Conservation (phyloP, 64 coral and sea anemone genomes). For the Pocillopora damicornis region DNA sequence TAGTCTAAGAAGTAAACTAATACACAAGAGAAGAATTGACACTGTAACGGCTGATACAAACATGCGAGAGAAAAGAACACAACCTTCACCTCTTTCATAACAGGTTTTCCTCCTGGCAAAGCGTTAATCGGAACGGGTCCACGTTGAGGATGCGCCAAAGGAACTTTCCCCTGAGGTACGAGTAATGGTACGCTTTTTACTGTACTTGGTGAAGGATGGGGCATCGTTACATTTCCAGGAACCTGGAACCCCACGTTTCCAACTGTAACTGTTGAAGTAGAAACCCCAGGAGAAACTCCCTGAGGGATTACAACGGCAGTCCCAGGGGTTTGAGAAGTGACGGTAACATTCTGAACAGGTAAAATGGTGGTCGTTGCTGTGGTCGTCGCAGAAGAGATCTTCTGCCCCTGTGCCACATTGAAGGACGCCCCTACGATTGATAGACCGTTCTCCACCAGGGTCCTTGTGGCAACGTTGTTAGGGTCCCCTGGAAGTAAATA, state of each 20-base stretch:
- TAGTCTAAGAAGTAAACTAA: too few species aligned
- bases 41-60: not conserved
- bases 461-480: constrained; percentile 16
- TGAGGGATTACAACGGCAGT: constrained; percentile 26
- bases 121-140: constrained; percentile 22
- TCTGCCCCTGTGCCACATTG: constrained; percentile 26
- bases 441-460: constrained; percentile 35
- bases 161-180: constrained; percentile 29
- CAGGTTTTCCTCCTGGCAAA: constrained; percentile 39
- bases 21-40: too few species aligned
- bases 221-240: constrained; percentile 31
- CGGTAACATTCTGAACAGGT: constrained; percentile 28
- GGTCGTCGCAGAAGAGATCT: not conserved
- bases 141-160: constrained; percentile 19
- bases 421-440: constrained; percentile 12
- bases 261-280: constrained; percentile 17
- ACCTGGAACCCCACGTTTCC: constrained; percentile 48
- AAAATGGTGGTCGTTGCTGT: not conserved
- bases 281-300: constrained; percentile 16
- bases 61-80: not conserved
- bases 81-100: constrained; percentile 26
- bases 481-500: constrained; percentile 30
- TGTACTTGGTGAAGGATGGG: constrained; percentile 18
- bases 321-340: constrained; percentile 21
- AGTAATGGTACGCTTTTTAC: constrained; percentile 24